Base-by-base conservation (phyloP, 1,140 invertebrate species). In the Atta colombica region DNA sequence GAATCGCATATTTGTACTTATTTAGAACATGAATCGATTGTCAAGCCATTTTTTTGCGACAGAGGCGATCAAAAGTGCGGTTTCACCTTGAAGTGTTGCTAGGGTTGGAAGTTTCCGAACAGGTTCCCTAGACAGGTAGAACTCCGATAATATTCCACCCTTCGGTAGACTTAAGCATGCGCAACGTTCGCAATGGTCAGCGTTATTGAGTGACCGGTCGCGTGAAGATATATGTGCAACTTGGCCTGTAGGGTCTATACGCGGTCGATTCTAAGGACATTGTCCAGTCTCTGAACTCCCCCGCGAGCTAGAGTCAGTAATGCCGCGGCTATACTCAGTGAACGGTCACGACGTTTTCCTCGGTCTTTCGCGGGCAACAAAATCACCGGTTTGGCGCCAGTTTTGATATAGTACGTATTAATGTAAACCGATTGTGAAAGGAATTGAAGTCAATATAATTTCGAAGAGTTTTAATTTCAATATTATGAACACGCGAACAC, bases 191-290 rank as follows among this genome's bases (percentile, higher is more conserved):
- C 84, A 88, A 61, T 92, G 94, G 94, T 94, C 94, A 95, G 91
- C 93, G 92, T 91, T 95, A 95, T 95, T 94, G 94, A 95, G 94
- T 95, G 92, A 91, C 88, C 93, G 91, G 90, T 74, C 85, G 81
- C 35, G 25, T 91, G 91, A 93, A 91, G 93, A 93, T 94, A 92
- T 92, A 92, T 80, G 87, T 81, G 49, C 82, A 89, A 61, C 86
- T 71, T 85, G 89, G 89, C 87, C 49, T 53, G 18, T 87, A 85
- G 89, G 71, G 89, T 91, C 90, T 92, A 93, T 94, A 92, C 91
- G 31, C 90, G 89, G 92, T 92, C 89, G 91, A 87, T 88, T 91
- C 88, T 82, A 92, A 92, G 92, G 88, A 92, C 91, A 94, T 90
- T 93, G 93, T 94, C 93, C 92, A 94, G 92, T 93, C 90, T 91